These are phyloP conservation scores for Pipistrellus nathusii DNA, from an alignment of 2,797 vertebrate species.

Conservation along the genomic window DNA sequence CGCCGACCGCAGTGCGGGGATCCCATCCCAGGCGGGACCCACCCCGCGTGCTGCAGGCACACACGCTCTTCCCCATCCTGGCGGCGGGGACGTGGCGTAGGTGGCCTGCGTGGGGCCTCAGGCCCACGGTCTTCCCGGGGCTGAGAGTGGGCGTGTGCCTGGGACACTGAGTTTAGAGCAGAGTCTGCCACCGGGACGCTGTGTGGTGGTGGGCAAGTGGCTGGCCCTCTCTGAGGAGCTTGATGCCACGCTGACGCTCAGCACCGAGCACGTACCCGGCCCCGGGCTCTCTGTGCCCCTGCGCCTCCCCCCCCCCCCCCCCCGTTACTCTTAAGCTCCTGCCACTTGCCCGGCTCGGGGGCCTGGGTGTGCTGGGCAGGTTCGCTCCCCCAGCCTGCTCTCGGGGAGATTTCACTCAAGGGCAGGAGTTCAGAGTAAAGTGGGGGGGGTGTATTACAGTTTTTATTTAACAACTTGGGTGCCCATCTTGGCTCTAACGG, in stretches of 20 bases:
- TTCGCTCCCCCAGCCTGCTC: rapidly evolving
- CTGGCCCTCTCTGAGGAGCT: background rate
- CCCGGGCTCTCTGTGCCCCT: rapidly evolving
- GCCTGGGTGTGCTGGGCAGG: rapidly evolving
- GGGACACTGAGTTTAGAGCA: background rate
- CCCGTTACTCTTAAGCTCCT: rapidly evolving
- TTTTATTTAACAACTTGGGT: background rate
- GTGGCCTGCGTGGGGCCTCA: background rate
- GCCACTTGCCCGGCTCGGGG: rapidly evolving
- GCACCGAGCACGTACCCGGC: rapidly evolving
- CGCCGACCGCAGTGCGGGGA: rapidly evolving
- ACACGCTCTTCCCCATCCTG: no score
- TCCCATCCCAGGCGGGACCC: background rate
- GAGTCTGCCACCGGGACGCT: background rate
- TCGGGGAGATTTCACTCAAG: rapidly evolving
- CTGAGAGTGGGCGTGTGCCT: rapidly evolving
- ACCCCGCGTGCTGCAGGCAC: rapidly evolving
- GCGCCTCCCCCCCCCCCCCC: no score
- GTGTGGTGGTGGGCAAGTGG: background rate
- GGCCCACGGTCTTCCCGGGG: background rate
- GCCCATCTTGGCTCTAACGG: no score
- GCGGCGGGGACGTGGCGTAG: background rate
- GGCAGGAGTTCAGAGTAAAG: background rate
- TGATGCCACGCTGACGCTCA: rapidly evolving
- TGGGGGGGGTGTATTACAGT: rapidly evolving